A percentile compares a stretch with the other conserved stretches of the same genome.
Conservation (phyloP, 2,113 vertebrate species). For the Cephalopterus ornatus region DNA sequence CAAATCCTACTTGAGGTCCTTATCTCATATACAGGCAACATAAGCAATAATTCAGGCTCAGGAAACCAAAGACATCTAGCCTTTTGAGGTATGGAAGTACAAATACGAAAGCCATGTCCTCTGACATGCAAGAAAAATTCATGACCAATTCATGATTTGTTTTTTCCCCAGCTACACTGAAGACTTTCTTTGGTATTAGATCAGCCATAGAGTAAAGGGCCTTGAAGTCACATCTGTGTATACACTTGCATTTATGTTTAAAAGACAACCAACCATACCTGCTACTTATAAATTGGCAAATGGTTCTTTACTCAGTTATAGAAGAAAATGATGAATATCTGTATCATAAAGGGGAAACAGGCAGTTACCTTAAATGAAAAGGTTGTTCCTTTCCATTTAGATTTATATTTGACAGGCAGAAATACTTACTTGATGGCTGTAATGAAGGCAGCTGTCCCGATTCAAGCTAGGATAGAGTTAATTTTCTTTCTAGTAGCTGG, state of each 20-base stretch:
- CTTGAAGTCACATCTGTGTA: neutral
- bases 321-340: too few species aligned
- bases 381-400: neutral
- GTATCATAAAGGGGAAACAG: neutral
- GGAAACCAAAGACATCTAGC: neutral
- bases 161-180: neutral
- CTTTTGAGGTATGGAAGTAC: neutral
- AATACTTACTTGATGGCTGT: neutral
- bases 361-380: neutral
- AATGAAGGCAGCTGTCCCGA: neutral
- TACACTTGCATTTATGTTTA: neutral
- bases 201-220: neutral
- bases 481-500: neutral
- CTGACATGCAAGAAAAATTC: neutral
- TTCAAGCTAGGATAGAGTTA: neutral
- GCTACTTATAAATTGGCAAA: neutral
- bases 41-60: neutral
- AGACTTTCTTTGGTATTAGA: neutral
- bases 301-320: neutral
- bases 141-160: accelerated
- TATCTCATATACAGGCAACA: neutral
- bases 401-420: neutral
- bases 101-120: neutral
- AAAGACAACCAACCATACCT: neutral
- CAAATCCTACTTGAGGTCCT: neutral